These are phyloP conservation scores for Heliconius ethilla DNA, from an alignment of 2,888 invertebrate genomes.

Conservation along the genomic window DNA sequence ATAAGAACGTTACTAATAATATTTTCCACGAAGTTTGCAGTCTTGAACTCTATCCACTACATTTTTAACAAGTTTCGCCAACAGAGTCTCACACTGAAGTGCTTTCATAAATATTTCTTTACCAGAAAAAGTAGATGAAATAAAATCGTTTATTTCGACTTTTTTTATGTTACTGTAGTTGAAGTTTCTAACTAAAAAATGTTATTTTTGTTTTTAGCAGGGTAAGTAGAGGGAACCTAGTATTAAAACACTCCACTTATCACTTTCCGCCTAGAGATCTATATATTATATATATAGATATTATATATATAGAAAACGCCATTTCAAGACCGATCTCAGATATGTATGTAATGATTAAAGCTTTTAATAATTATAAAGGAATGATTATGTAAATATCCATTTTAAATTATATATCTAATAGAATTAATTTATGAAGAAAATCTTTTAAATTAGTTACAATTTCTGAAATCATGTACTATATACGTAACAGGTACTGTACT, in stretches of 20 bases:
- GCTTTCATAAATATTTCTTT: conserved; percentile 16
- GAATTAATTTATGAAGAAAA: background rate
- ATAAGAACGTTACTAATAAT: conserved; percentile 22
- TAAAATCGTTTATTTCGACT: background rate
- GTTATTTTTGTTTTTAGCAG: background rate
- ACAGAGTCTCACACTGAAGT: background rate
- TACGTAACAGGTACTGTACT: background rate
- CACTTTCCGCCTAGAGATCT: too few species aligned
- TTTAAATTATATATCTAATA: too few species aligned
- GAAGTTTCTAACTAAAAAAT: background rate
- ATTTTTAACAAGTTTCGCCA: conserved; percentile 26
- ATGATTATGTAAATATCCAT: too few species aligned
- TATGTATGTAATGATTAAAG: too few species aligned
- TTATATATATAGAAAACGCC: too few species aligned
- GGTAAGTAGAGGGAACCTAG: too few species aligned
- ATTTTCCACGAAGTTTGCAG: conserved; percentile 18
- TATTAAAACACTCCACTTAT: too few species aligned
- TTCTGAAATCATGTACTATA: background rate
- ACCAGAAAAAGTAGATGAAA: background rate
- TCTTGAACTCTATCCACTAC: conserved; percentile 15
- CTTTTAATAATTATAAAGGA: too few species aligned
- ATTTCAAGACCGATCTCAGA: too few species aligned
- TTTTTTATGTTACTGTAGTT: background rate
- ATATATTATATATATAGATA: too few species aligned
- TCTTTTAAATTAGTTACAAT: background rate